Base-by-base conservation (phyloP, 2,888 invertebrate species). In the Amphimallon solstitiale region DNA sequence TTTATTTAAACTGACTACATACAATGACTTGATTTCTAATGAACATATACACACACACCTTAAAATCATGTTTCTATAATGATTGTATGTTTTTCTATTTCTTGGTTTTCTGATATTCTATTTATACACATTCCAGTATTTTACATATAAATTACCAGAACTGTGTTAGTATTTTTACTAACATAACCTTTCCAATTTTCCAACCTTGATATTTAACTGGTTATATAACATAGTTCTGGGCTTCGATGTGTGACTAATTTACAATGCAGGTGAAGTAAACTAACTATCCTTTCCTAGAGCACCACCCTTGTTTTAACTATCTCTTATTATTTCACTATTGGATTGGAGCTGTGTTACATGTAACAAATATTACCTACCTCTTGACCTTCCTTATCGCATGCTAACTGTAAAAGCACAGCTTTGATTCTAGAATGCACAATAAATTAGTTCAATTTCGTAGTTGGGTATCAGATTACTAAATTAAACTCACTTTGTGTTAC, bases 311-410 rank as follows among this genome's bases (percentile, higher is more conserved):
- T 23, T 38, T 12, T 37, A 19, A 40, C 38, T 21, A 29, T 45
- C 45, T 45, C 43, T 23, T 40, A 7, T 43, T 43, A 15, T 23
- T 29, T 29, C 56, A 29, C 29, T 10, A 43, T 15, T 10, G 14
- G 34, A 37, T 48, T 29, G 21, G 37, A 61, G 61, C 37, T 61
- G 61, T 61, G 46, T 37, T 19, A 10, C 7, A 17, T 38, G 10
- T 48, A 7, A 46, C 2, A 1, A 52, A 34, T 12, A 19, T 5
- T 37, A 4, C 37, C 48, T 15, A 10, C 49, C 35, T 14, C 3
- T 48, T 60, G 4, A 21, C 35, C 10, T 17, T 61, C 48, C 61
- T 48, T 61, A n/a, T n/a, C n/a, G 61, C 61, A 61, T 34, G 61
- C 23, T 61, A 48, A 61, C 37, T 12, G 35, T 17, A 35, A 38